A percentile compares a stretch with the other conserved stretches of the same genome.
These are phyloP conservation scores for Drosophila tripunctata DNA, from an alignment of 2,888 invertebrate genomes.

Conservation along the genomic window DNA sequence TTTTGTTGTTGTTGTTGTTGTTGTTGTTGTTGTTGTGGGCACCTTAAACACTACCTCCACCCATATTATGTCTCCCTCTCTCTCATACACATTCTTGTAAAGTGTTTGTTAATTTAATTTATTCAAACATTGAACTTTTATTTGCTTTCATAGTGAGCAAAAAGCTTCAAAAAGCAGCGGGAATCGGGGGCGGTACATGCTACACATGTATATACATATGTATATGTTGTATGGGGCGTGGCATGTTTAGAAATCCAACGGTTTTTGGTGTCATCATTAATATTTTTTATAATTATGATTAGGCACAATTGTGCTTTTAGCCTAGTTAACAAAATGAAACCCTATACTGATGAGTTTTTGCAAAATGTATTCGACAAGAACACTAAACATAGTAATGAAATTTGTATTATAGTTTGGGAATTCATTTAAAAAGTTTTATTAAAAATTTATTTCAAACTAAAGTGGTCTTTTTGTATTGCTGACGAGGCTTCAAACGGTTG, in stretches of 20 bases:
- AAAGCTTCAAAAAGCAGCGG: constrained; percentile 26
- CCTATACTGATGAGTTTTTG: no score
- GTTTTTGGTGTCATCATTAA: constrained; percentile 28
- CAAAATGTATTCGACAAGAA: no score
- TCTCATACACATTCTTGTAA: no score
- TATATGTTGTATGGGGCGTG: constrained; percentile 34
- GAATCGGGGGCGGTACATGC: not conserved
- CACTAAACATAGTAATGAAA: no score
- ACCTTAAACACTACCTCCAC: constrained; percentile 46
- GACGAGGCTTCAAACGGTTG: no score
- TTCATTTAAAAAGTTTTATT: no score
- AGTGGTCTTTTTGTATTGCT: no score
- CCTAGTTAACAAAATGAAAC: no score
- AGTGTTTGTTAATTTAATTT: constrained; percentile 55
- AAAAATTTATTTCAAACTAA: no score
- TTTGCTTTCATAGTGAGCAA: constrained; percentile 56
- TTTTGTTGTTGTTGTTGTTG: constrained; percentile 12
- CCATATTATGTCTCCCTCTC: constrained; percentile 29
- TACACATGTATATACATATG: no score
- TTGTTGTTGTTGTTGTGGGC: constrained; percentile 21
- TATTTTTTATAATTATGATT: constrained; percentile 7
- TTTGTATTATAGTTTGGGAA: no score
- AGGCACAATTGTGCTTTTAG: no score
- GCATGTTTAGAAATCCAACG: constrained; percentile 38
- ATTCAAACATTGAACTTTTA: constrained; percentile 76